Evolutionary conservation across 2,797 vertebrate genomes (phyloP).

Genomic region (Spatula clypeata): DNA sequence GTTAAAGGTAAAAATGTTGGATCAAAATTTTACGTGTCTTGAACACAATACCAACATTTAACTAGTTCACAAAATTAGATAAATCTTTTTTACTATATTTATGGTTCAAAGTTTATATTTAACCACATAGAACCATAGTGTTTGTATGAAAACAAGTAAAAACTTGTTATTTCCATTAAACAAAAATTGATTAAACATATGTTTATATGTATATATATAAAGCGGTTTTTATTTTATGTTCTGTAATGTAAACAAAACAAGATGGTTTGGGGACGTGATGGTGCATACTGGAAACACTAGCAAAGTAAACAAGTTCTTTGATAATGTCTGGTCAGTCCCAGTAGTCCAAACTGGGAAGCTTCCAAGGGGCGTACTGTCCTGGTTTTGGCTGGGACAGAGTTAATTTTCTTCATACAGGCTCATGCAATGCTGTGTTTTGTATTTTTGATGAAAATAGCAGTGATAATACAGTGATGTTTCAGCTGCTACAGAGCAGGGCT

Average conservation of each 20-base stretch:
- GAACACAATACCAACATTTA: background rate
- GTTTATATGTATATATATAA: background rate
- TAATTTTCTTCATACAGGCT: too few relatives aligned
- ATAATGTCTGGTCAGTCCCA: rapidly evolving
- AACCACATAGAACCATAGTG: background rate
- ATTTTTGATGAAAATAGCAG: too few relatives aligned
- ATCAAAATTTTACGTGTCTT: background rate
- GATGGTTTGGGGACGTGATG: background rate
- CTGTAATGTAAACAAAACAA: background rate
- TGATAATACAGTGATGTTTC: too few relatives aligned
- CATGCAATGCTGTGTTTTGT: too few relatives aligned
- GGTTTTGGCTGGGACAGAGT: too few relatives aligned
- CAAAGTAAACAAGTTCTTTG: background rate
- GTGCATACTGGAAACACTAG: background rate
- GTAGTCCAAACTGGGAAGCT: background rate
- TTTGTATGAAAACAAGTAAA: background rate
- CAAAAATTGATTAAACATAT: background rate
- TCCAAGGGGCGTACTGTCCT: too few relatives aligned
- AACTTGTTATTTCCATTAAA: background rate
- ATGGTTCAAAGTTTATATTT: rapidly evolving
- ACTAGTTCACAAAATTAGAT: background rate
- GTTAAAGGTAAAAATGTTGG: background rate
- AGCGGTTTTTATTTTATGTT: background rate
- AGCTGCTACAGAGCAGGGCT: too few relatives aligned
- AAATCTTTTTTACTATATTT: background rate